These are phyloP conservation scores for Hippocampus abdominalis DNA, from an alignment of 2,113 vertebrate genomes.

Conservation along the genomic window DNA sequence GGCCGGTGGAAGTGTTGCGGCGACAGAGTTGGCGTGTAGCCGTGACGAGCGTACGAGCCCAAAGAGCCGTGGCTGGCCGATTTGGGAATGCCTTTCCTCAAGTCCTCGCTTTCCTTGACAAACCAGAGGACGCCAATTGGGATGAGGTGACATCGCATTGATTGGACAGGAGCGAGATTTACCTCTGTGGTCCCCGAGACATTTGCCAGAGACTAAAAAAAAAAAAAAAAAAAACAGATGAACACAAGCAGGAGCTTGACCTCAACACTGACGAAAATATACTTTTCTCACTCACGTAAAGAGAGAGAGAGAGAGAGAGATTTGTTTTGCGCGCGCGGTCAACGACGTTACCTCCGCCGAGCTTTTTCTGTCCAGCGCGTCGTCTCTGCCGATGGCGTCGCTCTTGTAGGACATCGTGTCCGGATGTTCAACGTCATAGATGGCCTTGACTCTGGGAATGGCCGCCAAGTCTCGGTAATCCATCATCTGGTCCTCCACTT, in stretches of 20 bases:
- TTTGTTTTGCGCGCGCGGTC: background rate
- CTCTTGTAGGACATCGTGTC: constrained; percentile 95
- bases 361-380: constrained; percentile 81
- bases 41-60: constrained; percentile 81
- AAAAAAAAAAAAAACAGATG: constrained; percentile 49
- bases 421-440: constrained; percentile 97
- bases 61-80: constrained; percentile 87
- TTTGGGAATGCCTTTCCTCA: constrained; percentile 80
- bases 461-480: constrained; percentile 98
- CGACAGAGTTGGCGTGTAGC: constrained; percentile 86
- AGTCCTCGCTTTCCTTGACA: constrained; percentile 82
- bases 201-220: constrained; percentile 84
- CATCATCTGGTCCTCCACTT: constrained; percentile 98
- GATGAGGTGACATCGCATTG: too few relatives aligned
- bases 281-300: too few relatives aligned
- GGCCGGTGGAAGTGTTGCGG: constrained; percentile 97
- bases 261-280: too few relatives aligned
- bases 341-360: constrained; percentile 83
- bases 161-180: constrained; percentile 2
- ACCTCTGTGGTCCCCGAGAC: constrained; percentile 76
- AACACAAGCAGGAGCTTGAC: background rate
- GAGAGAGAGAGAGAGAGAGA: too few relatives aligned
- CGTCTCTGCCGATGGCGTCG: constrained; percentile 76
- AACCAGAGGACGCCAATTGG: background rate
- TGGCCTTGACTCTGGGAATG: constrained; percentile 99